phyloP scores from a whole-genome alignment of 2,797 vertebrate genomes.

The Semotilus atromaculatus region DNA sequence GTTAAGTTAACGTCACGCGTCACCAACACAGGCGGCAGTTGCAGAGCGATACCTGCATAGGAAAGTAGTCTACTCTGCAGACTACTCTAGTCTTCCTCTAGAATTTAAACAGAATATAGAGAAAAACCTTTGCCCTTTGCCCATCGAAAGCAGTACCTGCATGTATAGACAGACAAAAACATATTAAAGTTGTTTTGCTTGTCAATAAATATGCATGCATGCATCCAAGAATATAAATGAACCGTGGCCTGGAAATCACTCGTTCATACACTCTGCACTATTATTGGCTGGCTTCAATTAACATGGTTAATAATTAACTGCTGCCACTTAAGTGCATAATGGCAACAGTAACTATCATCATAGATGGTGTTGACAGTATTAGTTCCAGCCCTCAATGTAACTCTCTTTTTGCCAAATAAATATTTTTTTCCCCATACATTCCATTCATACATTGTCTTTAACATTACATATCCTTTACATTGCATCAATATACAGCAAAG shows the following conservation, averaged over 20 bases:
- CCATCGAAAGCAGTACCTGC: background rate
- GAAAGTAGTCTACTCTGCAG: background rate
- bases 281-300: conserved; percentile 20
- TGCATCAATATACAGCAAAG: background rate
- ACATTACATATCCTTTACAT: background rate
- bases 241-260: background rate
- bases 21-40: conserved; percentile 70
- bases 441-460: background rate
- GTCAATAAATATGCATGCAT: conserved; percentile 37
- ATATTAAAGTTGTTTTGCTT: conserved; percentile 52
- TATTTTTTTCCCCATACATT: accelerated
- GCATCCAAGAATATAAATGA: conserved; percentile 31
- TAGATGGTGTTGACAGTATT: background rate
- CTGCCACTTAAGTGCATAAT: background rate
- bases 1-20: conserved; percentile 78
- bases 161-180: conserved; percentile 7
- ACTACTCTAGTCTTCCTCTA: conserved; percentile 2
- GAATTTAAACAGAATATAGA: background rate
- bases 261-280: background rate
- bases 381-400: background rate
- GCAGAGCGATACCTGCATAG: conserved; percentile 51
- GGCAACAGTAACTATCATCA: background rate
- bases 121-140: background rate
- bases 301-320: background rate
- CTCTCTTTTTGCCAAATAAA: background rate